These are phyloP conservation scores for Albula goreensis DNA, from an alignment of 2,113 vertebrate genomes.

Conservation along the genomic window DNA sequence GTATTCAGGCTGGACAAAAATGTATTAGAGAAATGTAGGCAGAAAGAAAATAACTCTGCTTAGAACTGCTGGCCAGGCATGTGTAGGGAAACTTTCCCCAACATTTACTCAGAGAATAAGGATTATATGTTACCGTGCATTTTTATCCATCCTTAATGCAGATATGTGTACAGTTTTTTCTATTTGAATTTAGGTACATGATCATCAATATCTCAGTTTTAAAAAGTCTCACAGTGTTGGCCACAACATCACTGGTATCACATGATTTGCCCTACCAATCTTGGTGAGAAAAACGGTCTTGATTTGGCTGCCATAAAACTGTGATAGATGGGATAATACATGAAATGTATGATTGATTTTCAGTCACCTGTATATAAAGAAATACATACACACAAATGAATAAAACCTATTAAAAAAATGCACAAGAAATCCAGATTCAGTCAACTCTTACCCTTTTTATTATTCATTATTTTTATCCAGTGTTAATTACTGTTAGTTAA, in stretches of 20 bases:
- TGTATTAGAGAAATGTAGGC: neutral
- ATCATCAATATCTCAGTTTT: no score
- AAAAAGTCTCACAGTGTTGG: no score
- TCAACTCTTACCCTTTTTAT: neutral
- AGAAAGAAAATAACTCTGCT: neutral
- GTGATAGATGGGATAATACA: neutral
- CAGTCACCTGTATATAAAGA: neutral
- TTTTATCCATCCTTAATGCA: no score
- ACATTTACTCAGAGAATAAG: neutral
- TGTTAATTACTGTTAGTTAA: no score
- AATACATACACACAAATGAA: neutral
- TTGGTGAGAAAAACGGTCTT: neutral
- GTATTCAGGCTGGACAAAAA: neutral
- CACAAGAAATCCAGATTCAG: neutral
- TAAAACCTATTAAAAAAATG: neutral
- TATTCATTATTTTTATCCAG: no score
- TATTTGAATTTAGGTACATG: no score
- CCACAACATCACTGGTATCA: no score
- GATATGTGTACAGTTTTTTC: no score
- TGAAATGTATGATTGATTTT: neutral
- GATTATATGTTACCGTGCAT: neutral
- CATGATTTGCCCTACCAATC: neutral
- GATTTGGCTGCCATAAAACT: neutral
- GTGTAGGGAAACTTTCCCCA: neutral
- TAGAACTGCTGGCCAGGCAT: neutral